Evolutionary conservation across 2,797 vertebrate genomes (phyloP).

Genomic region (Coilia nasus): DNA sequence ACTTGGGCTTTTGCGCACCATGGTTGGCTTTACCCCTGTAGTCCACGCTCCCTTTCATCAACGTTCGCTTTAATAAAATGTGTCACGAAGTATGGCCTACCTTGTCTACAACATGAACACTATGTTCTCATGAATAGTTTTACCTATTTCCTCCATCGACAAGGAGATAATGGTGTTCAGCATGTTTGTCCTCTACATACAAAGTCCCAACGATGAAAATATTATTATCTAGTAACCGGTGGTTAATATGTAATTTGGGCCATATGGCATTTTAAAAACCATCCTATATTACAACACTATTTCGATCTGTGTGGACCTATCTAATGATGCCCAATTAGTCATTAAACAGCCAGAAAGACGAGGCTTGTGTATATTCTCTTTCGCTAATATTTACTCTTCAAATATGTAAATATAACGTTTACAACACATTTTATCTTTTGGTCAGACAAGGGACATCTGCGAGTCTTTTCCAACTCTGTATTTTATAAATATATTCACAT

Average conservation of each 20-base stretch:
- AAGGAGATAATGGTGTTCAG: constrained; percentile 78
- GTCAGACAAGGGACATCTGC: constrained; percentile 85
- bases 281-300: constrained; percentile 77
- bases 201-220: constrained; percentile 63
- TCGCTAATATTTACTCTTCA: constrained; percentile 97
- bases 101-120: constrained; percentile 56
- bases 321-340: constrained; percentile 94
- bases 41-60: constrained; percentile 48
- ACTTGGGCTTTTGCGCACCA: constrained; percentile 71
- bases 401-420: constrained; percentile 94
- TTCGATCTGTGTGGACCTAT: constrained; percentile 83
- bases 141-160: constrained; percentile 72
- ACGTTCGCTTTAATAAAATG: constrained; percentile 48
- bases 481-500: constrained; percentile 77
- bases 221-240: constrained; percentile 71
- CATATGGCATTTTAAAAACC: constrained; percentile 91
- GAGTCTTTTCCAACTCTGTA: constrained; percentile 75
- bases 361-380: constrained; percentile 80
- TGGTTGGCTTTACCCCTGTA: constrained; percentile 28
- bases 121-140: constrained; percentile 65
- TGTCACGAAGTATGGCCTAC: constrained; percentile 61
- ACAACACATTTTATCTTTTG: constrained; percentile 84
- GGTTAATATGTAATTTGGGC: constrained; percentile 98
- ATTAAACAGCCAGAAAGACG: constrained; percentile 84
- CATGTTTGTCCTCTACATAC: constrained; percentile 63